Evolutionary conservation across 2,113 vertebrate species (phyloP).

Genomic region (Nerophis ophidion): DNA sequence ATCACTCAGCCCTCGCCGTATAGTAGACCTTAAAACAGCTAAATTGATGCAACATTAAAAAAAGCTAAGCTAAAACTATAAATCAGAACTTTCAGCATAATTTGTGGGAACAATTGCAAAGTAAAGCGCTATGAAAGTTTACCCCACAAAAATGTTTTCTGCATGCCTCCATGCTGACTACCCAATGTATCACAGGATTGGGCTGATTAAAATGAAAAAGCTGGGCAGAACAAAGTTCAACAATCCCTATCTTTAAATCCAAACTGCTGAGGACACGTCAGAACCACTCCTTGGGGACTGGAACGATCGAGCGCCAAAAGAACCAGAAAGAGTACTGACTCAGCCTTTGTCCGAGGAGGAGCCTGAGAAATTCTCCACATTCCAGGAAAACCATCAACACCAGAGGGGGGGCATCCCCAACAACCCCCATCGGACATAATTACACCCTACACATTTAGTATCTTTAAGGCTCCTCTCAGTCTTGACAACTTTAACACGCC

Average conservation of each 20-base stretch:
- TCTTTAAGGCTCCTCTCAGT: not conserved
- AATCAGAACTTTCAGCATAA: not conserved
- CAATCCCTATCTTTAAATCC: constrained; percentile 28
- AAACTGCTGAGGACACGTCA: constrained; percentile 12
- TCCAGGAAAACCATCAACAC: constrained; percentile 66
- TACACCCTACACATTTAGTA: constrained; percentile 1
- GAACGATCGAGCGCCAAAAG: constrained; percentile 23
- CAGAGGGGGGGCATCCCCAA: constrained; percentile 31
- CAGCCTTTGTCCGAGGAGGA: constrained; percentile 49
- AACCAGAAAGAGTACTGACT: constrained; percentile 35
- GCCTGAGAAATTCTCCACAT: constrained; percentile 56
- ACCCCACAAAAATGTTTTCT: not conserved
- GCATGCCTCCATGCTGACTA: not conserved
- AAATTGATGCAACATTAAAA: not conserved
- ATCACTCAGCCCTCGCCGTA: not conserved
- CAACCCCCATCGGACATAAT: not conserved
- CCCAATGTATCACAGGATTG: not conserved
- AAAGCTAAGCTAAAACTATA: not conserved
- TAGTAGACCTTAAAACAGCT: not conserved
- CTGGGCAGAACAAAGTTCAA: constrained; percentile 1
- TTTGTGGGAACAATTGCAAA: not conserved
- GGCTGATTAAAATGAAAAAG: not conserved
- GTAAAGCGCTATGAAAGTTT: not conserved
- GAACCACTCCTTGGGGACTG: constrained; percentile 25
- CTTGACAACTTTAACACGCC: not conserved